phyloP scores from a whole-genome alignment of 2,113 vertebrate species.

The Zosterops hypoxanthus region DNA sequence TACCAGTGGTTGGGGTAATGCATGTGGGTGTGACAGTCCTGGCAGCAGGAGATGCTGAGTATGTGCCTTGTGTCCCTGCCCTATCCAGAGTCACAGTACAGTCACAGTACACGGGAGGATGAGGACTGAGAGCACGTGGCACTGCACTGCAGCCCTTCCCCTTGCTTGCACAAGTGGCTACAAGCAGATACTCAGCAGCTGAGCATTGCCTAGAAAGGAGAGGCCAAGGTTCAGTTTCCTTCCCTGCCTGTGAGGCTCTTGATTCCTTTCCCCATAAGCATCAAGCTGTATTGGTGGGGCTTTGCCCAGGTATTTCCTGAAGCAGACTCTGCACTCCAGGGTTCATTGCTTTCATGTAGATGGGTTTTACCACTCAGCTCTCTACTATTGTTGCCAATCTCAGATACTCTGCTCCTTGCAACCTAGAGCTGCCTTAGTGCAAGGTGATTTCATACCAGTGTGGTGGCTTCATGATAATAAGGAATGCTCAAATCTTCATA shows the following conservation, averaged over 20 bases:
- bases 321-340: not conserved
- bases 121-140: not conserved
- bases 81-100: accelerated
- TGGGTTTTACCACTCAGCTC: not conserved
- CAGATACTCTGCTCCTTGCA: not conserved
- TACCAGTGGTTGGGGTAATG: not conserved
- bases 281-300: not conserved
- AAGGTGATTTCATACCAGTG: not conserved
- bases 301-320: not conserved
- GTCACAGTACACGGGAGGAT: not conserved
- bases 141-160: not conserved
- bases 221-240: not conserved
- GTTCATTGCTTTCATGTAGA: not conserved
- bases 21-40: not conserved
- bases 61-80: not conserved
- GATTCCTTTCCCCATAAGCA: not conserved
- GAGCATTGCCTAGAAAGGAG: not conserved
- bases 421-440: not conserved
- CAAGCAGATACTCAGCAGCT: not conserved
- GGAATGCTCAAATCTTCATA: not conserved
- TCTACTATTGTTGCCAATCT: not conserved
- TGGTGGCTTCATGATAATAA: not conserved
- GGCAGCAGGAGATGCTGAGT: not conserved
- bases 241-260: not conserved
- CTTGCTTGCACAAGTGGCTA: not conserved